Evolutionary conservation across 2,888 invertebrate species (phyloP), one percentile per base, ranked within the genome.

Genomic region (Athrips mouffetella): DNA sequence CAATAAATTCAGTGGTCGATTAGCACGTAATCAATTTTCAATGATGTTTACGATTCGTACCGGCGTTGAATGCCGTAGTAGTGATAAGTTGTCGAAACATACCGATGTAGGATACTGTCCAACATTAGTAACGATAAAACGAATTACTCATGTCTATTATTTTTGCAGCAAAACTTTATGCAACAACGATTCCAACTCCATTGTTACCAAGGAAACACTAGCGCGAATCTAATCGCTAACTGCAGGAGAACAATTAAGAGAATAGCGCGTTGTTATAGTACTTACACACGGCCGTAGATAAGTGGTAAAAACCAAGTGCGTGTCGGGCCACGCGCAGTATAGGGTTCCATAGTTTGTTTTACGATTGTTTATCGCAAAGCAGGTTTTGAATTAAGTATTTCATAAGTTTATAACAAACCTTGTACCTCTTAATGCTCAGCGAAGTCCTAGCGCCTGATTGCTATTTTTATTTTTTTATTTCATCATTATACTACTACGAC

Each of bases 1-100:
- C 64, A 61, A 67, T 69, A 64, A 62, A 70, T 67, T 66, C 49
- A 56, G 60, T 57, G 55, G 53, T 66, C 67, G 50, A 57, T 60
- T 57, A 56, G 54, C 48, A 40, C 48, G 54, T 41, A 63, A 65
- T 68, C 60, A 54, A 61, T 58, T 66, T 62, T 65, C 63, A 67
- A 67, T 65, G 37, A 60, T 63, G 59, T 60, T 61, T 56, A 49
- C 52, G 53, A 52, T 53, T 23, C 8, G 49, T n/a, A 49, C 50
- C 35, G 55, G 31, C 37, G 47, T 59, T 55, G 45, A 45, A 46
- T 49, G 33, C 45, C 37, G 11, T 23, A 37, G 37, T n/a, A 27
- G 30, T 45, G 48, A 49, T 31, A 49, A 25, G 42, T 42, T 33
- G 20, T 20, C 18, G 47, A 39, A 47, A 23, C 33, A 20, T 30